Evolutionary conservation across 2,797 vertebrate species (phyloP), one percentile per base, ranked within the genome.

Genomic region (Cygnus olor): DNA sequence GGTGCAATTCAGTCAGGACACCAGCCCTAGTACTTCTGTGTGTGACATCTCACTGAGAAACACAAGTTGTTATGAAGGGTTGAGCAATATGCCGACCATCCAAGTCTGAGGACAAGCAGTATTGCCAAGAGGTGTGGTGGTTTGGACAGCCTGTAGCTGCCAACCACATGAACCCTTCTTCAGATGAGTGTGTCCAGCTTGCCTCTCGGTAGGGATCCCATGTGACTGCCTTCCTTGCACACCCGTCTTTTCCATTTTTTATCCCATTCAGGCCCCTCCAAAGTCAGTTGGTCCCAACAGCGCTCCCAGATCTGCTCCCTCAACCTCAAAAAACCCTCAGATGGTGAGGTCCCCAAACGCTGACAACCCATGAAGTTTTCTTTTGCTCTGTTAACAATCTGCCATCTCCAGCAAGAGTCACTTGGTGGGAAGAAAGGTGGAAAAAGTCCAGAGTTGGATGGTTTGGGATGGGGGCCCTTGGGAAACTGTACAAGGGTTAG

Each of bases 111-210:
- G 84, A 56, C 19, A 60, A 88, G 63, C 51, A 63, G 15, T 7
- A 10, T 6, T 47, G 45, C 17, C 61, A 60, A 9, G 22, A 81
- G 47, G 71, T 3, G 2, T 21, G 61, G 36, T 36, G 16, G n/a
- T 90, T 91, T 66, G 71, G 53, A n/a, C 66, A n/a, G 70, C 71
- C 36, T 80, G 19, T 36, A 86, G 70, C 58, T 84, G 47, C 42
- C 70, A 64, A 11, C 64, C 17, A 44, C 63, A 24, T 15, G 51
- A 34, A 38, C 2, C 1, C 14, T 88, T 84, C 42, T 44, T 81
- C 82, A 64, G 56, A 54, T 32, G n/a, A 71, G 11, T 6, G 13
- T 22, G 85, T 70, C 71, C 61, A 91, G 36, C 42, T 80, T 88
- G 81, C 28, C 21, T 56, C 56, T 86, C 68, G 42, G 28, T 76